These are phyloP conservation scores for Peromyscus aztecus DNA, from an alignment of 2,797 vertebrate genomes.

Conservation along the genomic window DNA sequence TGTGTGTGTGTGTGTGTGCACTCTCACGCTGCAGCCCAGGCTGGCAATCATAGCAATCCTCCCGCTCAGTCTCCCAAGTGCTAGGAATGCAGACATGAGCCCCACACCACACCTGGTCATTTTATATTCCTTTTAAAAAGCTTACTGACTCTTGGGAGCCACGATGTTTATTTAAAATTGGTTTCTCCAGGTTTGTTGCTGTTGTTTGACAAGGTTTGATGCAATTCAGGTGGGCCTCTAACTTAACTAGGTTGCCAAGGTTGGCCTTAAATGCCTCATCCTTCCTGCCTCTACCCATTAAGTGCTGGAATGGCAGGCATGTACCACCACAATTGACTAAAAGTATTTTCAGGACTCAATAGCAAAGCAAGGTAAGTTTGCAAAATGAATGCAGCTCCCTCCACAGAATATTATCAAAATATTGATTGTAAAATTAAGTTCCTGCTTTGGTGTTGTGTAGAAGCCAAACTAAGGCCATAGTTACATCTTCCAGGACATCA, in stretches of 20 bases:
- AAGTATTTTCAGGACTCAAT: background rate
- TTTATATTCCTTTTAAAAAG: background rate
- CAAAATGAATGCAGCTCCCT: background rate
- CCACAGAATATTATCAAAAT: background rate
- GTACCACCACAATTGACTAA: background rate
- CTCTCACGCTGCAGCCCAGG: background rate
- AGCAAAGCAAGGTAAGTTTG: background rate
- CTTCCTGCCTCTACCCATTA: background rate
- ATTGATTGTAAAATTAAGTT: background rate
- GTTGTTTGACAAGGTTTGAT: background rate
- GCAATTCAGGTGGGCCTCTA: background rate
- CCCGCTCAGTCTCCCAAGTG: background rate
- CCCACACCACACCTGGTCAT: background rate
- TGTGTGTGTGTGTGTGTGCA: too few species aligned
- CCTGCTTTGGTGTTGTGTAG: rapidly evolving
- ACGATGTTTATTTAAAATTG: constrained; percentile 11
- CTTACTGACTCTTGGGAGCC: background rate
- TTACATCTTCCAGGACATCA: background rate
- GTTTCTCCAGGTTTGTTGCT: background rate
- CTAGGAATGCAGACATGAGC: background rate
- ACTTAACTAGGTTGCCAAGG: background rate
- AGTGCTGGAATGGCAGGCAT: background rate
- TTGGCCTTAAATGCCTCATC: background rate
- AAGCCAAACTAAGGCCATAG: background rate
- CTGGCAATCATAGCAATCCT: background rate